Evolutionary conservation across 2,113 vertebrate species (phyloP), one percentile per base, ranked within the genome.

Genomic region (Melanostigma gelatinosum): DNA sequence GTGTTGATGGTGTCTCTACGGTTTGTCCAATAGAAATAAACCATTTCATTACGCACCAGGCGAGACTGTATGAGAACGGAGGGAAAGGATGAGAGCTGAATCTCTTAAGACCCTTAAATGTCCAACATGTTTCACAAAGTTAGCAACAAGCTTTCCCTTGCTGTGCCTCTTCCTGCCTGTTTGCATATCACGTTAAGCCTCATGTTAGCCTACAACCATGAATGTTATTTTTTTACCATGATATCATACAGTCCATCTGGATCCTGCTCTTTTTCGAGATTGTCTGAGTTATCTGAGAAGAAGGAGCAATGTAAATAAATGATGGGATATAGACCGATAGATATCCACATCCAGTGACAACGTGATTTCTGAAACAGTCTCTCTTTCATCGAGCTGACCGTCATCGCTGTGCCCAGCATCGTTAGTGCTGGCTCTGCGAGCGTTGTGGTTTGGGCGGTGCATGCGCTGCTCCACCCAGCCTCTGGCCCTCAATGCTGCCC

Each of bases 21-120:
- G 36, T 90, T 95, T 34, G 96, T 96, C 97, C 97, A 98, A 75
- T 96, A 95, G 85, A 99, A 97, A 85, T 96, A 95, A 0, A 96
- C 94, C 34, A 79, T 88, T 94, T 97, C 94, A 22, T 97, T 94
- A 22, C 88, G 91, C 69, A 96, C 95, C 88, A 97, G 84, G 40
- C 83, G 88, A 71, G 96, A 97, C 97, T 97, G 55, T 50, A 55
- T 6, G 3, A 79, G n/a, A 72, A 61, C 4, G 9, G 3, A 8
- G 3, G 15, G 24, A 52, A 64, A 46, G 62, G 24, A 48, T 44
- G 79, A 68, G 54, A 38, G 22, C 32, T 65, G 15, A 55, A 71
- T 52, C 10, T 36, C 22, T n/a, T 3, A 16, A 0, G 0, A 50
- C 65, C 29, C 11, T 66, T 8, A 55, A 6, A 70, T 55, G 4